Evolutionary conservation across 92 coral and sea anemone species (phyloP), one percentile per base, ranked within the genome.

Genomic region (Phymanthus crucifer): DNA sequence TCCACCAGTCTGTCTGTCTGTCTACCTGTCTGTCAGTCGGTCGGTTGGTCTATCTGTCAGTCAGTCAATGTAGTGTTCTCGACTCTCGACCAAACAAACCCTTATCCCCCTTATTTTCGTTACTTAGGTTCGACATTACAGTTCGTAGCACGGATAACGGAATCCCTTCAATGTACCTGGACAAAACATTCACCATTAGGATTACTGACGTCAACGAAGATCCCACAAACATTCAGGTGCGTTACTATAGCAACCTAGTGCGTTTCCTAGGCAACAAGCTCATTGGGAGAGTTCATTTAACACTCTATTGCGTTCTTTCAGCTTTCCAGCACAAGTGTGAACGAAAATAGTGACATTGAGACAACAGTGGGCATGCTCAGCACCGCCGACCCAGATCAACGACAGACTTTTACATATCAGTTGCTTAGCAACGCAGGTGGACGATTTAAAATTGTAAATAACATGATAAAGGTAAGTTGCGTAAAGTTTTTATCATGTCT

Each of bases 71-170:
- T n/a, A n/a, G n/a, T n/a, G n/a, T n/a, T n/a, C n/a, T n/a, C n/a
- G n/a, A n/a, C n/a, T n/a, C n/a, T n/a, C n/a, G n/a, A n/a, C n/a
- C n/a, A n/a, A n/a, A n/a, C n/a, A n/a, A n/a, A n/a, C 11, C 7
- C 18, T 32, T 1, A 73, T 0, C 21, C 6, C 4, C 50, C 19
- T 2, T 19, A 6, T 66, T 40, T 66, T 78, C 46, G 23, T 70
- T 52, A 37, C 6, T 67, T 73, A 92, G 99, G 47, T 93, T 90
- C 73, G 79, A 83, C 68, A 72, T 95, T 46, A 79, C 80, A 1
- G 87, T 95, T 27, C 87, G 97, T 33, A 95, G 99, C 73, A 95
- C 99, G 32, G 99, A 95, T 81, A 93, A 87, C 56, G 99, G 99
- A 34, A 88, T 79, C 72, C 99, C 99, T 17, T 78, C 92, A 13